phyloP scores from a whole-genome alignment of 2,888 invertebrate species.

The Rhingia rostrata region DNA sequence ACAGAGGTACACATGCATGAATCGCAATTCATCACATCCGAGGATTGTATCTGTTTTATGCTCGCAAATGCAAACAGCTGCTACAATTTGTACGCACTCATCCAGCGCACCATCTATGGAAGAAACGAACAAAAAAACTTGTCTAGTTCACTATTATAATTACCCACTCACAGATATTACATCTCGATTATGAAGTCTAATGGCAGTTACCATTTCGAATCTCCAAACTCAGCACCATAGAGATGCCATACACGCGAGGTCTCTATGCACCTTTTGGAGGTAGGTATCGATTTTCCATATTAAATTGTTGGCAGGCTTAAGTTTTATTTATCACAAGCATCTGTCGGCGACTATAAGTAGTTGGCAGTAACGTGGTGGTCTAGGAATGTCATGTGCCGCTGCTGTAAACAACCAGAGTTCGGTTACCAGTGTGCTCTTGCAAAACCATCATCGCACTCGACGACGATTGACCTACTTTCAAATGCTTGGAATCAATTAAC shows the following conservation, averaged over 20 bases:
- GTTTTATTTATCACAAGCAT: constrained; percentile 40
- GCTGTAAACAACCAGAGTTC: constrained; percentile 27
- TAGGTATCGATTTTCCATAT: constrained; percentile 66
- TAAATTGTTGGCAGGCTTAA: constrained; percentile 42
- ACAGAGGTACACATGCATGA: not conserved
- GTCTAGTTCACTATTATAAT: constrained; percentile 49
- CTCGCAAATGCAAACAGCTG: constrained; percentile 53
- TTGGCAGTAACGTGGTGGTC: constrained; percentile 34
- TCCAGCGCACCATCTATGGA: constrained; percentile 34
- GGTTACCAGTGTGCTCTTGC: constrained; percentile 40
- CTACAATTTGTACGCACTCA: constrained; percentile 62
- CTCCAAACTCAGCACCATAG: constrained; percentile 20
- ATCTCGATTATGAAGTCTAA: constrained; percentile 52
- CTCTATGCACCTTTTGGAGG: constrained; percentile 36
- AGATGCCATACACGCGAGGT: constrained; percentile 38
- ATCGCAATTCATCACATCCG: constrained; percentile 59
- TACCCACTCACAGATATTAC: constrained; percentile 43
- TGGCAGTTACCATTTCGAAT: constrained; percentile 51
- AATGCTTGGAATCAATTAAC: constrained; percentile 58
- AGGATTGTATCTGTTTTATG: constrained; percentile 51
- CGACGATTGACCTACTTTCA: constrained; percentile 64
- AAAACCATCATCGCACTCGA: constrained; percentile 46
- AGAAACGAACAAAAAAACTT: not conserved
- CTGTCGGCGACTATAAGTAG: constrained; percentile 26
- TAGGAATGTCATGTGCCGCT: constrained; percentile 55